A percentile compares a stretch with the other conserved stretches of the same genome.
These are phyloP conservation scores for Macrotus californicus DNA, from an alignment of 2,113 vertebrate species.

Conservation along the genomic window DNA sequence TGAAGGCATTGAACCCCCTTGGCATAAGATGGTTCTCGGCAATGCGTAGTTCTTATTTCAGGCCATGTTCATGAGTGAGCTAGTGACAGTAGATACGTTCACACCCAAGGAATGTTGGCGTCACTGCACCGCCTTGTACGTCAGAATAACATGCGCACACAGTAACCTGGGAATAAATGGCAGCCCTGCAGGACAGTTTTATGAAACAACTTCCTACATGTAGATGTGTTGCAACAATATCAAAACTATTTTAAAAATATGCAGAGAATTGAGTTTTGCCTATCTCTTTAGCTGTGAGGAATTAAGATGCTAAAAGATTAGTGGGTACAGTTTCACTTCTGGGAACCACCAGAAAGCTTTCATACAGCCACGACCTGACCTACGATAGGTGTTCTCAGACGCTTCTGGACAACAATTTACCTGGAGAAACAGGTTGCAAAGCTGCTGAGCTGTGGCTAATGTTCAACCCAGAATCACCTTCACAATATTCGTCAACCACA, in stretches of 20 bases:
- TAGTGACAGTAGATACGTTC: conserved; percentile 92
- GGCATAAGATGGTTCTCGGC: conserved; percentile 95
- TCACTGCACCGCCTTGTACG: conserved; percentile 83
- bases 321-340: conserved; percentile 92
- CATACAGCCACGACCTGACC: conserved; percentile 89
- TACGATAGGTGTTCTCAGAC: conserved; percentile 89
- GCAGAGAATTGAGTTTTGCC: conserved; percentile 92
- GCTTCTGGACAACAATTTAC: too few relatives aligned
- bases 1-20: conserved; percentile 91
- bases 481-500: conserved; percentile 91
- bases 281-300: conserved; percentile 92
- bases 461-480: conserved; percentile 90
- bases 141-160: conserved; percentile 92
- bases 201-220: conserved; percentile 95
- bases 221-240: conserved; percentile 89
- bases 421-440: conserved; percentile 92
- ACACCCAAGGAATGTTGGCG: conserved; percentile 89
- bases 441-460: conserved; percentile 93
- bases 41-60: conserved; percentile 93
- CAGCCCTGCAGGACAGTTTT: conserved; percentile 91
- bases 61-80: conserved; percentile 94
- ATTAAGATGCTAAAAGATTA: conserved; percentile 91
- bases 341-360: conserved; percentile 92
- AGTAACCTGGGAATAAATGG: conserved; percentile 91
- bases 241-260: conserved; percentile 90